These are phyloP conservation scores for Antedon mediterranea DNA, from an alignment of 53 echinoderm and acorn worm species.

Conservation along the genomic window DNA sequence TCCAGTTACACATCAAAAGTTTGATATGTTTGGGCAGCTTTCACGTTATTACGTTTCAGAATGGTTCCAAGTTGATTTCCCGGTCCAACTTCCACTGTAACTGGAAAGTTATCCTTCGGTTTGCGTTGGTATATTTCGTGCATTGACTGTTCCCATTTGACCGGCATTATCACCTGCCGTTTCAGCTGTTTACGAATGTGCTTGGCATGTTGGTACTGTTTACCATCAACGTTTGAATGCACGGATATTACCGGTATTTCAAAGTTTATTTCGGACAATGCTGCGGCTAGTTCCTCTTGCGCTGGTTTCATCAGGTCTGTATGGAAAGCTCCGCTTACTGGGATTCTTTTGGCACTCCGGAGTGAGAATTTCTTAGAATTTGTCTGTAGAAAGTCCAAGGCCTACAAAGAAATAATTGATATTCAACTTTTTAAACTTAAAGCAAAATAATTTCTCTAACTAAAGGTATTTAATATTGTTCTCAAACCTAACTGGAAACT, in stretches of 20 bases:
- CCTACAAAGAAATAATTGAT: conserved; percentile 30
- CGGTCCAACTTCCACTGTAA: conserved; percentile 69
- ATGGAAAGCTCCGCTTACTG: conserved; percentile 92
- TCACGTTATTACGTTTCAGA: conserved; percentile 45
- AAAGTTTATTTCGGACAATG: conserved; percentile 30
- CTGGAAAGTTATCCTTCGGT: conserved; percentile 51
- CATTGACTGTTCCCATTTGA: conserved; percentile 93
- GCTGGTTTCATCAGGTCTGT: conserved; percentile 79
- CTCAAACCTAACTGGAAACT: no score
- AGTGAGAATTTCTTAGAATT: conserved; percentile 36
- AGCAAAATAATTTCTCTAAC: no score
- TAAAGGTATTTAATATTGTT: no score
- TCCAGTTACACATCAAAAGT: conserved; percentile 21
- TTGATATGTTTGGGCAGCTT: conserved; percentile 34
- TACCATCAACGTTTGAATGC: conserved; percentile 69
- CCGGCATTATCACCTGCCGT: conserved; percentile 52
- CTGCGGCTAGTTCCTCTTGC: conserved; percentile 28
- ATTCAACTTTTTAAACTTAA: no score
- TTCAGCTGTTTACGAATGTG: conserved; percentile 40
- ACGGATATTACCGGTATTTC: conserved; percentile 51
- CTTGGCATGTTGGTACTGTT: conserved; percentile 30
- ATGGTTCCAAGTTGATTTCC: conserved; percentile 66
- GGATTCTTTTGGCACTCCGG: conserved; percentile 26
- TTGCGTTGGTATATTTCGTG: conserved; percentile 51
- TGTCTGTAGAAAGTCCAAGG: conserved; percentile 64